Evolutionary conservation across 2,113 vertebrate species (phyloP).

Genomic region (Amphiprion percula): DNA sequence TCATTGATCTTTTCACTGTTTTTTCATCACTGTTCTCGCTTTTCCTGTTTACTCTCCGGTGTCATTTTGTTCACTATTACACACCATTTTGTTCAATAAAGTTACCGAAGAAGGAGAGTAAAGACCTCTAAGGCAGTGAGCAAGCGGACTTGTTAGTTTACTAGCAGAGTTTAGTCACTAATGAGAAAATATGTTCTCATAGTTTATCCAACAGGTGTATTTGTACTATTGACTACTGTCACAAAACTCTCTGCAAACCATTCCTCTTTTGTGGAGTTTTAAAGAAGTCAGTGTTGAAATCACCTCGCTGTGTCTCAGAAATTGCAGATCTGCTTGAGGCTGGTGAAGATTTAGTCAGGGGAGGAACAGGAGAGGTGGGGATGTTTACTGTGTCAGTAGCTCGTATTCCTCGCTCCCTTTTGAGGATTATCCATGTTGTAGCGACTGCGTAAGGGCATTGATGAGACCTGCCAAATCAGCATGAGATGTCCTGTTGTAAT

Average conservation of each 20-base stretch:
- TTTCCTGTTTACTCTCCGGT: background rate
- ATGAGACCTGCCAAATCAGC: slow-evolving; percentile 18
- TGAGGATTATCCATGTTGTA: slow-evolving; percentile 18
- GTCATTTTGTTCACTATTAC: background rate
- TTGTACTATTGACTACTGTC: no score
- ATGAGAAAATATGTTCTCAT: no score
- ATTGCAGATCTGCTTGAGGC: background rate
- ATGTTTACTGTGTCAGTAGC: slow-evolving; percentile 42
- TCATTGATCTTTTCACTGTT: background rate
- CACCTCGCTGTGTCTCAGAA: no score
- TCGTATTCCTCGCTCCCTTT: slow-evolving; percentile 13
- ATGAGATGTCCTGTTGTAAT: background rate
- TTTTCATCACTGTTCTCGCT: background rate
- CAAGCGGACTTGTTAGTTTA: no score
- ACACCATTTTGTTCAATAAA: background rate
- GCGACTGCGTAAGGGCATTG: slow-evolving; percentile 6
- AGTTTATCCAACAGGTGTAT: no score
- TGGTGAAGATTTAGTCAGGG: background rate
- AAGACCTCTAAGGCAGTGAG: background rate
- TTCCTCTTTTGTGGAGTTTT: no score
- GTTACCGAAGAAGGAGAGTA: background rate
- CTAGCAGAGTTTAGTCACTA: no score
- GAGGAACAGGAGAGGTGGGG: slow-evolving; percentile 29
- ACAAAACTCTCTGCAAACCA: no score
- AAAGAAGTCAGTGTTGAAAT: no score